Evolutionary conservation across 2,797 vertebrate genomes (phyloP).

Genomic region (Pagetopsis macropterus): DNA sequence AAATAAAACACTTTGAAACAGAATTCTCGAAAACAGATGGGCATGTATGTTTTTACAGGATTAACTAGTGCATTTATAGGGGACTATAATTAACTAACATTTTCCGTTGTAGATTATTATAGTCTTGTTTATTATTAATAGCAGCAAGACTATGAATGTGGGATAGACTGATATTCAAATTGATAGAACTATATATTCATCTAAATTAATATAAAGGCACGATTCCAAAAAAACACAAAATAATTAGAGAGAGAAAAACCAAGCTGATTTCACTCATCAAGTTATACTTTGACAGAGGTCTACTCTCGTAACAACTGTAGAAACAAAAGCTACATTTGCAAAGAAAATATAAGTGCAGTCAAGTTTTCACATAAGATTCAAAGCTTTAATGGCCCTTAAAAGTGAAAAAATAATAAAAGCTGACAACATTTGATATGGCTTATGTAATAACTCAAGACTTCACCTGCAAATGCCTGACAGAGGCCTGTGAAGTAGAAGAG

Average conservation of each 20-base stretch:
- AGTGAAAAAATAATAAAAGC: background rate
- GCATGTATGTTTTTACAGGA: too few relatives aligned
- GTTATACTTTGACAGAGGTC: background rate
- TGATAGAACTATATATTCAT: background rate
- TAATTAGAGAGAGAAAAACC: background rate
- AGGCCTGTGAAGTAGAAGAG: conserved; percentile 92
- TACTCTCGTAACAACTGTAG: background rate
- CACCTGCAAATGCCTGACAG: conserved; percentile 89
- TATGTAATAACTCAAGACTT: background rate
- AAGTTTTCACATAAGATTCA: background rate
- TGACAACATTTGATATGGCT: background rate
- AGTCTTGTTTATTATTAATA: too few relatives aligned
- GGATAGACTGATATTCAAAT: background rate
- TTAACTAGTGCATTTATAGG: too few relatives aligned
- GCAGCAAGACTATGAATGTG: background rate
- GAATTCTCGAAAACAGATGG: too few relatives aligned
- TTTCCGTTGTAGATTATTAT: too few relatives aligned
- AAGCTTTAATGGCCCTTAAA: background rate
- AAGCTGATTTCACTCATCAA: background rate
- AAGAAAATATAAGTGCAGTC: too few relatives aligned
- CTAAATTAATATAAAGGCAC: background rate
- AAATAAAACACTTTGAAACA: background rate
- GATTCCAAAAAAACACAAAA: background rate
- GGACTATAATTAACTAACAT: too few relatives aligned
- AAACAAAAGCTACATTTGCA: background rate